phyloP scores from a whole-genome alignment of 2,113 vertebrate species.

The Tinamus guttatus region DNA sequence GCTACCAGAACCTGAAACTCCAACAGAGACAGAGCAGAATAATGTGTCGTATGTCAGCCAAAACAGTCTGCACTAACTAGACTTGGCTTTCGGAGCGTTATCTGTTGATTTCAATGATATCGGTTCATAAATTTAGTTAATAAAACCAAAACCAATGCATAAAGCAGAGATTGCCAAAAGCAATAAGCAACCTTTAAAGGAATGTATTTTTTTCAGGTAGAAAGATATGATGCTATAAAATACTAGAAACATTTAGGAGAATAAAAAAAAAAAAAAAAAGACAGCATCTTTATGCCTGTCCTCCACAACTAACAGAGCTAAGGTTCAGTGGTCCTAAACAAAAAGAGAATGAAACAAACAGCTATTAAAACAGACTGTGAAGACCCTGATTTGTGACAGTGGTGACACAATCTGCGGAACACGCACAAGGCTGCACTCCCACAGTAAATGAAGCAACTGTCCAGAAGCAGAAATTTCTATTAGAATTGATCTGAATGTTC shows the following conservation, averaged over 20 bases:
- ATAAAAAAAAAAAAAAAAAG: no score
- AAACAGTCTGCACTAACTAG: background rate
- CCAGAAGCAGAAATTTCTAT: background rate
- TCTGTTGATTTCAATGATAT: background rate
- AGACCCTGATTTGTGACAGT: background rate
- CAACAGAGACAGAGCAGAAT: background rate
- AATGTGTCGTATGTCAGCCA: background rate
- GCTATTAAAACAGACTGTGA: background rate
- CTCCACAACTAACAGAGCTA: background rate
- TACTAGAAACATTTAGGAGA: no score
- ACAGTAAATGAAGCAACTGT: rapidly evolving
- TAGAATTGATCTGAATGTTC: background rate
- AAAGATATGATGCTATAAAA: background rate
- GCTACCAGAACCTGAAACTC: background rate
- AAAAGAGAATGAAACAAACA: background rate
- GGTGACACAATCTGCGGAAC: background rate
- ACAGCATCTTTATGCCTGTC: no score
- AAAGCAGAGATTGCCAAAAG: background rate
- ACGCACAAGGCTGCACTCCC: background rate
- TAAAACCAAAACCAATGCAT: background rate
- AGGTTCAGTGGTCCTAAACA: background rate
- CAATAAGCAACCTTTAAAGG: background rate
- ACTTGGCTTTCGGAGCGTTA: background rate
- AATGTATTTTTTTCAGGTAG: background rate
- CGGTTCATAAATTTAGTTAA: background rate